phyloP scores from a whole-genome alignment of 2,888 invertebrate species.

The Archaeoteleia sp. region DNA sequence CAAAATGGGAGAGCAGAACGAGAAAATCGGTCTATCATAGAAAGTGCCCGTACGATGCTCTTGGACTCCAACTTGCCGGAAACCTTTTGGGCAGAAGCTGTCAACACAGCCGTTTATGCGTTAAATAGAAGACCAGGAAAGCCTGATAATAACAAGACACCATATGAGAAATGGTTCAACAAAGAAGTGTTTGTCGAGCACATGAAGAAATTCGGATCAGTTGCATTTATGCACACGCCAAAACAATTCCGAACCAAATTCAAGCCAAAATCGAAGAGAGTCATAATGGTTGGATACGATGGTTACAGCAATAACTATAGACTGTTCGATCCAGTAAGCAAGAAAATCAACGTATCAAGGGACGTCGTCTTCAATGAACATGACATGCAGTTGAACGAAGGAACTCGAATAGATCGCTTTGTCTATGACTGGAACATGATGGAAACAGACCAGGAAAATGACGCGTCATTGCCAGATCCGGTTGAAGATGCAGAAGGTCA shows the following conservation, averaged over 20 bases:
- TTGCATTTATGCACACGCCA: conserved; percentile 29
- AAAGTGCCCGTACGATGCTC: conserved; percentile 35
- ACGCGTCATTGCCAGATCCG: background rate
- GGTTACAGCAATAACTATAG: conserved; percentile 21
- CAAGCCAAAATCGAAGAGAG: conserved; percentile 13
- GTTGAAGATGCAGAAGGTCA: background rate
- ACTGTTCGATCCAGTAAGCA: conserved; percentile 13
- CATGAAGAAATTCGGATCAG: conserved; percentile 10
- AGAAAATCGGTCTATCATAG: conserved; percentile 37
- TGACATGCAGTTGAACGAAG: background rate
- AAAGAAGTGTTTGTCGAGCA: conserved; percentile 11
- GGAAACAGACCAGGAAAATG: no score
- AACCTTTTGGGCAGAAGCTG: conserved; percentile 27
- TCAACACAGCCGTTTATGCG: conserved; percentile 24
- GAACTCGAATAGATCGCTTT: background rate
- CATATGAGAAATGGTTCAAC: conserved; percentile 24
- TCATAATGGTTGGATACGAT: conserved; percentile 40
- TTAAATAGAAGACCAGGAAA: conserved; percentile 7
- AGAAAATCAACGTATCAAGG: conserved; percentile 7
- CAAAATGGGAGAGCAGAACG: conserved; percentile 42
- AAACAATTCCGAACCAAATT: conserved; percentile 41
- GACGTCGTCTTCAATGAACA: background rate
- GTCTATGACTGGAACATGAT: background rate
- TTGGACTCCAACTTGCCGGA: conserved; percentile 44
- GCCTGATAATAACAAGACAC: conserved; percentile 12